Percentiles rank a stretch among this genome's conserved stretches.
phyloP scores from a whole-genome alignment of 2,888 invertebrate species.

The Cremastinae sp. region DNA sequence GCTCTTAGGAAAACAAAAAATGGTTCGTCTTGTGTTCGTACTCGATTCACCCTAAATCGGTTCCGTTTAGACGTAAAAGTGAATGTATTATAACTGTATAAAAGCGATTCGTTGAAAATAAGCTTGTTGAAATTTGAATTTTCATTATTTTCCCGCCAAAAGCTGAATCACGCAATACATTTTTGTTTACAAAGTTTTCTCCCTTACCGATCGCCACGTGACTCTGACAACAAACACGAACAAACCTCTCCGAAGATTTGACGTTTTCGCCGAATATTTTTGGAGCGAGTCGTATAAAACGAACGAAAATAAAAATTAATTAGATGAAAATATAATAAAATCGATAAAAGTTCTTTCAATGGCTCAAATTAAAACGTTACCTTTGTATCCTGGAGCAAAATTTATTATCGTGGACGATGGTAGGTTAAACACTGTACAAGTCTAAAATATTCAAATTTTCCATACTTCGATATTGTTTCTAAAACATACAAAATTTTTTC shows the following conservation, averaged over 20 bases:
- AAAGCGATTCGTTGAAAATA: constrained; percentile 63
- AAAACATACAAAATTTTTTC: constrained; percentile 21
- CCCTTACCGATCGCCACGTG: too few species aligned
- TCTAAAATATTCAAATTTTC: not conserved
- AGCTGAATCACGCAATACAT: too few species aligned
- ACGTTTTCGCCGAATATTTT: too few species aligned
- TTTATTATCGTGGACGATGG: constrained; percentile 75
- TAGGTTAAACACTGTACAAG: constrained; percentile 59
- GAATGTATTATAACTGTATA: constrained; percentile 74
- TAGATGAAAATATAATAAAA: not conserved
- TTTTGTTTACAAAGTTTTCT: too few species aligned
- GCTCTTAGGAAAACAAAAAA: constrained; percentile 49
- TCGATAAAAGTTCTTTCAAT: constrained; percentile 44
- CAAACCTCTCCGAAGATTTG: too few species aligned
- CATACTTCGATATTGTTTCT: not conserved
- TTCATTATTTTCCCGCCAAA: too few species aligned
- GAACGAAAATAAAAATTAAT: not conserved
- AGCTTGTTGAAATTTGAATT: constrained; percentile 26
- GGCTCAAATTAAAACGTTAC: constrained; percentile 67
- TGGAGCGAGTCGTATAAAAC: not conserved
- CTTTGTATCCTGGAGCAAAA: constrained; percentile 68
- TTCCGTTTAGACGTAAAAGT: constrained; percentile 59
- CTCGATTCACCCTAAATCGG: constrained; percentile 50
- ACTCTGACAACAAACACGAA: too few species aligned
- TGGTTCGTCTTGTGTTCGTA: constrained; percentile 57